phyloP scores from a whole-genome alignment of 2,113 vertebrate species.

The Microcebus ravelobensis region DNA sequence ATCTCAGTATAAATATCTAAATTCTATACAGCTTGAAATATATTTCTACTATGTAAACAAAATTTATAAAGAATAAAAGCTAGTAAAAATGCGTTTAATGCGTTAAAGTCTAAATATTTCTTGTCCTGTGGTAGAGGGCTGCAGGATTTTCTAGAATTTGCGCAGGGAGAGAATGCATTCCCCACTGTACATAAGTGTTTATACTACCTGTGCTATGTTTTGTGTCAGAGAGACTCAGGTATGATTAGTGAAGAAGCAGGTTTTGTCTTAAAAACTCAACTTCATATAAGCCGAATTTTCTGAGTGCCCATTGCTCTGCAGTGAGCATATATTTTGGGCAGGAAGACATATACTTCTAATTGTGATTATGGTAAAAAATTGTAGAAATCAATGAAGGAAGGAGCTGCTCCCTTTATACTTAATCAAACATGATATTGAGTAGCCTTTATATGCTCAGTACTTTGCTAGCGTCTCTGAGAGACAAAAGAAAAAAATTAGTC shows the following conservation, averaged over 20 bases:
- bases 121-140: not conserved
- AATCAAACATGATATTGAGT: not conserved
- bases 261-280: not conserved
- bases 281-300: not conserved
- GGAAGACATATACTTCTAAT: not conserved
- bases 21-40: not conserved
- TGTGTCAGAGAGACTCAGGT: not conserved
- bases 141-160: not conserved
- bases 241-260: not conserved
- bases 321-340: not conserved
- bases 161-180: not conserved
- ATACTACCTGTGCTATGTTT: not conserved
- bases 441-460: not conserved
- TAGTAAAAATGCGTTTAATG: constrained; percentile 42
- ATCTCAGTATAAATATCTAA: not conserved
- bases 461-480: not conserved
- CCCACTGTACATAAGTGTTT: not conserved
- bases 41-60: not conserved
- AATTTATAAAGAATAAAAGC: not conserved
- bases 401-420: not conserved
- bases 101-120: not conserved
- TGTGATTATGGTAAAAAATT: not conserved
- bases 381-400: not conserved
- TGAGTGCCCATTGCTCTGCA: not conserved
- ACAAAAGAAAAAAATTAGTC: not conserved